A percentile compares a stretch with the other conserved stretches of the same genome.
Conservation (phyloP, 2,113 vertebrate species). For the Oostethus manadensis region DNA sequence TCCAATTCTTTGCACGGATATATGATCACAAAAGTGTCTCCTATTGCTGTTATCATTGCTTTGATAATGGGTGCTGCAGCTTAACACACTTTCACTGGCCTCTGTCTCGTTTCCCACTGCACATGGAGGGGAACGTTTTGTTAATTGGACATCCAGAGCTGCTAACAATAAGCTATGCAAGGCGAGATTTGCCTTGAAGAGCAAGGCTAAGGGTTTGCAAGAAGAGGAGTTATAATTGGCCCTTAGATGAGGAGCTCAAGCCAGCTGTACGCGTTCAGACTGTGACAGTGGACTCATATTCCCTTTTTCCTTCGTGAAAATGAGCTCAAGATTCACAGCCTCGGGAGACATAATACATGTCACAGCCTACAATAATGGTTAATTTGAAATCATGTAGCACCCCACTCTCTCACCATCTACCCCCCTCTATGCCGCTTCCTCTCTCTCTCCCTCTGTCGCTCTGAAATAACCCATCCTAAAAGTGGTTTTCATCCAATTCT, state of each 20-base stretch:
- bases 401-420: constrained; percentile 40
- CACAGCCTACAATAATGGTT: constrained; percentile 72
- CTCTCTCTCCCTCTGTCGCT: constrained; percentile 30
- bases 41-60: constrained; percentile 22
- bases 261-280: constrained; percentile 59
- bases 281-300: constrained; percentile 66
- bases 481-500: constrained; percentile 50
- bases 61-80: constrained; percentile 18
- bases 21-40: constrained; percentile 23
- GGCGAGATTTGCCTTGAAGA: constrained; percentile 61
- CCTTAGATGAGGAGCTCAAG: constrained; percentile 64
- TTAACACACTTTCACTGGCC: constrained; percentile 35
- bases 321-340: constrained; percentile 71
- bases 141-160: constrained; percentile 66
- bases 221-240: constrained; percentile 68
- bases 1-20: constrained; percentile 3
- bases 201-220: constrained; percentile 57
- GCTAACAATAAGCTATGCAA: constrained; percentile 60
- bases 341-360: constrained; percentile 71
- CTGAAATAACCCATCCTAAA: constrained; percentile 60
- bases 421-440: constrained; percentile 44
- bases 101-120: constrained; percentile 35
- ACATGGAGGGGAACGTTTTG: constrained; percentile 50
- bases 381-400: constrained; percentile 72
- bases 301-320: constrained; percentile 66